Base-by-base conservation (phyloP, 2,888 invertebrate species). In the Agrochola circellaris region DNA sequence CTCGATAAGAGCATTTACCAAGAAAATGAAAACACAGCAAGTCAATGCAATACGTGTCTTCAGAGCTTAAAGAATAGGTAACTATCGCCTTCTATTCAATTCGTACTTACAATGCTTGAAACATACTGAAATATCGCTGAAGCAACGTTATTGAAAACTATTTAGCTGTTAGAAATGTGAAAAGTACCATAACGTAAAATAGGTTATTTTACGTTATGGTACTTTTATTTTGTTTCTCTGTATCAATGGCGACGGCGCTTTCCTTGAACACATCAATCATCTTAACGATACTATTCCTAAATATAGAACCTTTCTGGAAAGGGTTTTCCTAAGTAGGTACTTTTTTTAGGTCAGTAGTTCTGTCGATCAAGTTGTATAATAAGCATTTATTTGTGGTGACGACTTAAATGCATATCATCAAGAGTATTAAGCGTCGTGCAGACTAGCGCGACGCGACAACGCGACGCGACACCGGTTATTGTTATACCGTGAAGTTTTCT, bases 81-180 rank as follows among this genome's bases (percentile, higher is more conserved):
- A 9, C 60, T n/a, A 26, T 58, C n/a, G 13, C 23, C 1, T 65
- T 45, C 8, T 71, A 62, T 42, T 74, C n/a, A 74, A 54, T 74
- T 30, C 30, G 30, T 45, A 62, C 15, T 51, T n/a, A 62, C 1
- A 17, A 68, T 64, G n/a, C 48, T n/a, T 62, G 61, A 45, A 79
- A 56, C 20, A 15, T 58, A 42, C 30, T 34, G 56, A 80, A 78
- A 58, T 72, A 78, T 48, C 23, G 30, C 38, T 48, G 30, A 17
- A 48, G 20, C 8, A 56, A 51, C 20, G 1, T 34, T 66, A 81
- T 66, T 61, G 30, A 38, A 56, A 81, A 38, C 23, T 23, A 11
- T 79, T 75, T 17, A 62, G 62, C 23, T 82, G 48, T 30, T 30
- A 13, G 0, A 48, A 81, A 48, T 67, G n/a, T n/a, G n/a, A n/a